Percentiles rank a stretch among this genome's conserved stretches.
Evolutionary conservation across 2,113 vertebrate genomes (phyloP).

Genomic region (Gopherus flavomarginatus): DNA sequence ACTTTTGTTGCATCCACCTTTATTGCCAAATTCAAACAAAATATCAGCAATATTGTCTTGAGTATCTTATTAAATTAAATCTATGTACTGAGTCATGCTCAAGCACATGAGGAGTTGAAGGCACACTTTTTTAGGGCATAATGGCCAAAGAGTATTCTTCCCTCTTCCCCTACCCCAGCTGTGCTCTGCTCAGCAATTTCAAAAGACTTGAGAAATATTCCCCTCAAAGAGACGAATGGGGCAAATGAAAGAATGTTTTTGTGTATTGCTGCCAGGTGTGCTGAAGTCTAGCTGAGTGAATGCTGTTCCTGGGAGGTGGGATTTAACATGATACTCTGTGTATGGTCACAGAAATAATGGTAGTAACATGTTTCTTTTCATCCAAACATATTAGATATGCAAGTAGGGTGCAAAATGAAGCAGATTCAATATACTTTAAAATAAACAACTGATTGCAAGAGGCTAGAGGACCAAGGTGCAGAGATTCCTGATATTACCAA

Average conservation of each 20-base stretch:
- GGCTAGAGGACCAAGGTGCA: background rate
- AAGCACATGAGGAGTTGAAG: background rate
- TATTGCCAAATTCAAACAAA: background rate
- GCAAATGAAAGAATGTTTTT: background rate
- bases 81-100: background rate
- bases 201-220: background rate
- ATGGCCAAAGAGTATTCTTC: background rate
- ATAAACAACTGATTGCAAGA: background rate
- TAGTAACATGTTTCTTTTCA: background rate
- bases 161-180: background rate
- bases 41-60: background rate
- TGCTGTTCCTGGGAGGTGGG: background rate
- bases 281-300: background rate
- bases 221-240: background rate
- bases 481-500: background rate
- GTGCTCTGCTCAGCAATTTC: background rate
- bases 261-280: background rate
- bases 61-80: background rate
- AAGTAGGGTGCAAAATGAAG: background rate
- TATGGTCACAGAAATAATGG: background rate
- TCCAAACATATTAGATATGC: background rate
- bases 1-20: background rate
- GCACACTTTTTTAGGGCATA: rapidly evolving
- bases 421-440: background rate
- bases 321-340: background rate